Evolutionary conservation across 1,140 invertebrate species (phyloP).

Genomic region (Neotoxoptera formosana): DNA sequence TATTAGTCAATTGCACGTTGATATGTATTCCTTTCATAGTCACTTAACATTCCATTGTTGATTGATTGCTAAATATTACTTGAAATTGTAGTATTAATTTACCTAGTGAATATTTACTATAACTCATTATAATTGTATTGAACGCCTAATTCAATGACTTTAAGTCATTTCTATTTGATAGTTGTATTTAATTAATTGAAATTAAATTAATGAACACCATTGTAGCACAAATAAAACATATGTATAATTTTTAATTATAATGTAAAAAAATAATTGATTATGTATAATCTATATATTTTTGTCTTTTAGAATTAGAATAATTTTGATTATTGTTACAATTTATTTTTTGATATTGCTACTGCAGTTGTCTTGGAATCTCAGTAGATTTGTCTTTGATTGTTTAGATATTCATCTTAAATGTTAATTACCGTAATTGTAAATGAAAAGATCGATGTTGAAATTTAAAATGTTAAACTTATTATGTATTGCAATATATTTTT

Average conservation of each 20-base stretch:
- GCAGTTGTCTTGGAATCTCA: no score
- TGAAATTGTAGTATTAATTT: conserved; percentile 12
- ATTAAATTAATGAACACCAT: conserved; percentile 24
- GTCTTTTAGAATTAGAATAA: neutral
- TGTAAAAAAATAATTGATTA: conserved; percentile 25
- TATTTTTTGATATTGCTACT: neutral
- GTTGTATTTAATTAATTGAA: conserved; percentile 2
- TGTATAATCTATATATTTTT: neutral
- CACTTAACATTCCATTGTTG: conserved; percentile 19
- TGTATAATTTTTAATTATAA: neutral
- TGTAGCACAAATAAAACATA: conserved; percentile 9
- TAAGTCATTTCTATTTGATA: neutral
- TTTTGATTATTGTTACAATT: conserved; percentile 34
- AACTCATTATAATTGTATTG: neutral
- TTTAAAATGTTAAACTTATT: conserved; percentile 19
- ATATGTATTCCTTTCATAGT: neutral
- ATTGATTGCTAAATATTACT: conserved; percentile 13
- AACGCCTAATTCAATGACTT: neutral
- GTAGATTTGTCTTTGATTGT: conserved; percentile 19
- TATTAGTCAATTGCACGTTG: conserved; percentile 67
- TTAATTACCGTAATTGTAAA: neutral
- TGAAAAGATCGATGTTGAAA: neutral
- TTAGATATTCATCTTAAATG: neutral
- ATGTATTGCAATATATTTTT: conserved; percentile 22
- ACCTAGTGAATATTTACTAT: neutral